Evolutionary conservation across 2,113 vertebrate genomes (phyloP).

Genomic region (Engystomops pustulosus): DNA sequence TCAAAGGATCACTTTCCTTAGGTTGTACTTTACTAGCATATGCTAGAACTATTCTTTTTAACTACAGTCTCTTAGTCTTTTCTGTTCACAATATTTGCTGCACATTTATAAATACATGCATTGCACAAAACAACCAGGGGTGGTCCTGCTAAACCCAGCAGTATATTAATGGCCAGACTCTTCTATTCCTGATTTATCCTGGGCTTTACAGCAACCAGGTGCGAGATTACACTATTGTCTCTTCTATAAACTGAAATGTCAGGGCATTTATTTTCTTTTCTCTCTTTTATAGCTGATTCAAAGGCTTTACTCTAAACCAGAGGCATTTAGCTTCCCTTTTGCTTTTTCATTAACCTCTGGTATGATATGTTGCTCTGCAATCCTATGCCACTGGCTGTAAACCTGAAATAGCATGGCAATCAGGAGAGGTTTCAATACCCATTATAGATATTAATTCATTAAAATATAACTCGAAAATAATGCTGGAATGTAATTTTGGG

Average conservation of each 20-base stretch:
- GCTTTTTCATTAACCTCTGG: constrained; percentile 44
- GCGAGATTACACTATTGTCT: constrained; percentile 38
- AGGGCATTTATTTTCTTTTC: constrained; percentile 39
- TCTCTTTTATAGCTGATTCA: constrained; percentile 49
- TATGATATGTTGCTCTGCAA: constrained; percentile 40
- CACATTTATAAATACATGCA: not conserved
- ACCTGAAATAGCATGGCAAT: not conserved
- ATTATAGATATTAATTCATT: not conserved
- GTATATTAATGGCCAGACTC: constrained; percentile 35
- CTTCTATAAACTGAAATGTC: constrained; percentile 51
- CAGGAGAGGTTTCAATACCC: not conserved
- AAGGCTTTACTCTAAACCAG: constrained; percentile 44
- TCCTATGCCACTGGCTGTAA: constrained; percentile 15
- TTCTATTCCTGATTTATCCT: constrained; percentile 43
- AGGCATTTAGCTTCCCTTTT: constrained; percentile 46
- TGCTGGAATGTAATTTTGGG: not conserved
- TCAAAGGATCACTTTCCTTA: constrained; percentile 50
- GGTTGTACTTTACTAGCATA: constrained; percentile 31
- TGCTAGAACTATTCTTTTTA: constrained; percentile 28
- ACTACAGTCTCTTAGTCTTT: constrained; percentile 18
- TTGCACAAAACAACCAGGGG: not conserved
- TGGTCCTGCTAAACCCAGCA: constrained; percentile 8
- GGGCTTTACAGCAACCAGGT: constrained; percentile 39
- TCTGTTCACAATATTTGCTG: constrained; percentile 3
- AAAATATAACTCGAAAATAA: not conserved